Base-by-base conservation (phyloP, 2,113 vertebrate genomes). In the Ifrita kowaldi region DNA sequence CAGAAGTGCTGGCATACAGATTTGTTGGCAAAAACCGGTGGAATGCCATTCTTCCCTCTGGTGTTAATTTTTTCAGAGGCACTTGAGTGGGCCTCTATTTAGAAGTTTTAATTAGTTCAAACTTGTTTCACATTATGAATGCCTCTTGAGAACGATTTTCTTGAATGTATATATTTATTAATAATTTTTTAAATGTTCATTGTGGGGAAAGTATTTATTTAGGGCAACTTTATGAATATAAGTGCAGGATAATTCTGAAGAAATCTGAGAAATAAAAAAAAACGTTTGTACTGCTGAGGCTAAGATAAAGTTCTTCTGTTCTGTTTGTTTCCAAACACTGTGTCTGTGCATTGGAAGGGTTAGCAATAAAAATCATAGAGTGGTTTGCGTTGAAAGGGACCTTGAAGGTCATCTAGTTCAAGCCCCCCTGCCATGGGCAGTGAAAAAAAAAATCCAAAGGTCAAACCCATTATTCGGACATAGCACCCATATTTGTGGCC, bases 81-180 rank as follows among this genome's bases (percentile, higher is more conserved):
- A 74, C 42, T 73, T 90, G 50, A 76, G 37, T 44, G 27, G 35
- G 27, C 6, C 30, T 20, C 55, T 92, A 35, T 50, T 90, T 77
- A 86, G 59, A 90, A 85, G 23, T 88, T 94, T 91, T 93, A 93
- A 93, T 91, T 91, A 69, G 53, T 84, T 88, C 13, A 30, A 65
- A 86, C 68, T 88, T 93, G 39, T 35, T 73, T 89, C 46, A 55
- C 27, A 11, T 73, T 57, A 55, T 50, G 15, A 87, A 63, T 83
- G 30, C 10, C 50, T 91, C 71, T 85, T 65, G 47, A 84, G 55
- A 80, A 37, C 7, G n/a, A 11, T 67, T 76, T 76, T 14, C 56
- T 77, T 90, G 24, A 69, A 32, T 65, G 18, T 37, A 55, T 57
- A 2, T 77, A 30, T 79, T 91, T 89, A 52, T 42, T 53, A 91